phyloP scores from a whole-genome alignment of 1,140 invertebrate species.

The Wiebesia pumilae region DNA sequence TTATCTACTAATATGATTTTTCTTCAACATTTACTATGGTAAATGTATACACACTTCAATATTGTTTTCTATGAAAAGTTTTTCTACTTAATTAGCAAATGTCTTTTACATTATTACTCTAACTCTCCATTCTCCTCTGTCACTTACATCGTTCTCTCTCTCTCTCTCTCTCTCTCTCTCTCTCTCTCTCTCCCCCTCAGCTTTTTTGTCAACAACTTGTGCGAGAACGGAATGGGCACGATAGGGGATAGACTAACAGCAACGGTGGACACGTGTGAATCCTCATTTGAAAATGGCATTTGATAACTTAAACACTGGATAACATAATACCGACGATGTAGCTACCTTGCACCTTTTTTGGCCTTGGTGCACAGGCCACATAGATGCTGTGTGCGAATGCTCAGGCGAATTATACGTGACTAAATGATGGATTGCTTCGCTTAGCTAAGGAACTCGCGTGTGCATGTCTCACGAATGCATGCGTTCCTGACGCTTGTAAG shows the following conservation, averaged over 20 bases:
- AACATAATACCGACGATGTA: conserved; percentile 36
- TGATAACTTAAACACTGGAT: conserved; percentile 43
- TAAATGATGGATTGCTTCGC: conserved; percentile 64
- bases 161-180: not conserved
- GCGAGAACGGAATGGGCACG: not conserved
- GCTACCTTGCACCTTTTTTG: not conserved
- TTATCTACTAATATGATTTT: too few species aligned
- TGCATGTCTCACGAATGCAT: conserved; percentile 26
- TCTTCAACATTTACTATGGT: too few species aligned
- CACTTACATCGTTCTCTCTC: not conserved
- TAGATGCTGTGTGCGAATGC: conserved; percentile 22
- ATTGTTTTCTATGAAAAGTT: not conserved
- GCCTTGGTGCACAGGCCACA: not conserved
- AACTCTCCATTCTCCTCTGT: too few species aligned
- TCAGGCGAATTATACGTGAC: conserved; percentile 62
- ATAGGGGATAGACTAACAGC: not conserved
- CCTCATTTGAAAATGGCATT: not conserved
- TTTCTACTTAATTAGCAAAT: not conserved
- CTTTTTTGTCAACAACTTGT: not conserved
- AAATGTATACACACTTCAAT: too few species aligned
- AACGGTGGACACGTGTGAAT: not conserved
- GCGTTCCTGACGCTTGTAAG: not conserved
- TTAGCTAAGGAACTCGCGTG: conserved; percentile 12
- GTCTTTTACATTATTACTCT: not conserved
- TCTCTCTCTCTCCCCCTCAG: not conserved